A percentile compares a stretch with the other conserved stretches of the same genome.
These are phyloP conservation scores for Urechis unicinctus DNA, from an alignment of 2,888 invertebrate species.

Conservation along the genomic window DNA sequence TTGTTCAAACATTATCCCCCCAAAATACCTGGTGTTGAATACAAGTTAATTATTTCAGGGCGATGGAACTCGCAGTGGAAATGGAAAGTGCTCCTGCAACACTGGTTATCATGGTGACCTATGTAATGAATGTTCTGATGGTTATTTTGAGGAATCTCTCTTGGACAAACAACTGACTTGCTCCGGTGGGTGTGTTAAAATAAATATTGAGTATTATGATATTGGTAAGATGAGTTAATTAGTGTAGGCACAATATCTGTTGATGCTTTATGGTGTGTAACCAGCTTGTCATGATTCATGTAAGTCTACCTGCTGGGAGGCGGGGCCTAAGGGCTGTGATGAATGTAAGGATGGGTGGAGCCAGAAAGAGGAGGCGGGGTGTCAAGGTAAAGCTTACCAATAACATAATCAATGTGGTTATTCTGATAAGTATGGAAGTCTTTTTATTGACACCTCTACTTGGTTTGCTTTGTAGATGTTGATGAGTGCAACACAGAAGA, in stretches of 20 bases:
- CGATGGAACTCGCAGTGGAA: conserved; percentile 85
- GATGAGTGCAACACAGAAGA: conserved; percentile 19
- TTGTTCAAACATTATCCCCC: too few relatives aligned
- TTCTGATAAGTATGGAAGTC: conserved; percentile 1
- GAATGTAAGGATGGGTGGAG: conserved; percentile 69
- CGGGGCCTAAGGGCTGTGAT: conserved; percentile 59
- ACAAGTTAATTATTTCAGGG: conserved; percentile 55
- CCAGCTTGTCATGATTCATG: conserved; percentile 74
- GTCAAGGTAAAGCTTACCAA: conserved; percentile 49
- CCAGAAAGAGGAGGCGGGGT: conserved; percentile 65
- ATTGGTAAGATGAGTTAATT: background rate
- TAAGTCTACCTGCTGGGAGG: conserved; percentile 67
- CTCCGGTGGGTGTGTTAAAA: too few relatives aligned
- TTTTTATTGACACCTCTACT: too few relatives aligned
- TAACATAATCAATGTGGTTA: background rate
- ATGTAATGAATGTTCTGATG: conserved; percentile 66
- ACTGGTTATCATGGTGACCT: conserved; percentile 70
- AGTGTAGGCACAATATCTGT: background rate
- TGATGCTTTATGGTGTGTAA: conserved; percentile 2
- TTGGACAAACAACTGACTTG: too few relatives aligned
- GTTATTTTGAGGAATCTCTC: conserved; percentile 7
- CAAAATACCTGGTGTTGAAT: too few relatives aligned
- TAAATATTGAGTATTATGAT: background rate
- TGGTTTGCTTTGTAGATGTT: conserved; percentile 17
- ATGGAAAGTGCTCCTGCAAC: conserved; percentile 82